Evolutionary conservation across 1,140 invertebrate genomes (phyloP).

Genomic region (Drosophila lowei): DNA sequence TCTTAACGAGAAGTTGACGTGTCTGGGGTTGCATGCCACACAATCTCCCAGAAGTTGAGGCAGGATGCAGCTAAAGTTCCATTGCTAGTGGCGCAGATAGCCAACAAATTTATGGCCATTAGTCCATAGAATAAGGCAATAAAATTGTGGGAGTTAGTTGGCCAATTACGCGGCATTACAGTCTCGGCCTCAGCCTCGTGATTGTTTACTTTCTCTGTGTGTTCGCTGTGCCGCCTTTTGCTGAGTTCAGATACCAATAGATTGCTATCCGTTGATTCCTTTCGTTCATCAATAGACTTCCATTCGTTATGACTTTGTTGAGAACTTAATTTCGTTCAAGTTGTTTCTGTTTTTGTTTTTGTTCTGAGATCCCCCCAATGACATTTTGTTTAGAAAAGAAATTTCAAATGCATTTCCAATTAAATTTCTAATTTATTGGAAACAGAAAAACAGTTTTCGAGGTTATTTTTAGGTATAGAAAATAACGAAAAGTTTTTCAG

Average conservation of each 20-base stretch:
- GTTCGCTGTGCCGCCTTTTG: constrained; percentile 10
- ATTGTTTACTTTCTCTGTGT: constrained; percentile 34
- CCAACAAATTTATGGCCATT: constrained; percentile 48
- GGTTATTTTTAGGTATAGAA: too few relatives aligned
- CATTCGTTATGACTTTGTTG: constrained; percentile 17
- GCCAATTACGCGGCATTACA: constrained; percentile 61
- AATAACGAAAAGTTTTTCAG: too few relatives aligned
- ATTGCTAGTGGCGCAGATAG: constrained; percentile 31
- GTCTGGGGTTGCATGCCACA: constrained; percentile 60
- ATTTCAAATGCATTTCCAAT: constrained; percentile 22
- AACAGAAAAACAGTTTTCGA: background rate
- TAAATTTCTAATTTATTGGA: constrained; percentile 13
- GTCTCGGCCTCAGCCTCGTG: constrained; percentile 28
- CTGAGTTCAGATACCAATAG: constrained; percentile 22
- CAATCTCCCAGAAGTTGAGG: constrained; percentile 29
- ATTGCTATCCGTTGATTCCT: constrained; percentile 8
- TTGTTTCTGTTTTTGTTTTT: too few relatives aligned
- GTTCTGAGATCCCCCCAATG: background rate
- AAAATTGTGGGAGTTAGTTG: constrained; percentile 70
- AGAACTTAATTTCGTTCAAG: background rate
- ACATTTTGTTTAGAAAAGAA: constrained; percentile 36
- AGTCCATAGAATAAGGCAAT: constrained; percentile 45
- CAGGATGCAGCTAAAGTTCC: constrained; percentile 17
- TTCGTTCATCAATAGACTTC: background rate
- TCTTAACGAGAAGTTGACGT: constrained; percentile 79